Base-by-base conservation (phyloP, 2,113 vertebrate species). In the Pica pica region DNA sequence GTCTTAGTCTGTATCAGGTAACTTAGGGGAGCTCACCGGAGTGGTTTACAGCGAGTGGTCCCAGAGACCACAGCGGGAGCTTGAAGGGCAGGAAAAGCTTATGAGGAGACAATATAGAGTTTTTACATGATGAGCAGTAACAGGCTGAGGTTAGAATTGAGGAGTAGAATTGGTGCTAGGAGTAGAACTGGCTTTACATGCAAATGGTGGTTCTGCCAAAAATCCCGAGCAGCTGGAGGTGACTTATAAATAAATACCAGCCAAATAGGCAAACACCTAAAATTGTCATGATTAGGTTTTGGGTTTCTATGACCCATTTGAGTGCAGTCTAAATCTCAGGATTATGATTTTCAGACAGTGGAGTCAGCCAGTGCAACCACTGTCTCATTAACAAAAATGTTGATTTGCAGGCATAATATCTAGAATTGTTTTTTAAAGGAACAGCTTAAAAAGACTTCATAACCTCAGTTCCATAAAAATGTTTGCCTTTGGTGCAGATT, bases 341-440 rank as follows among this genome's bases (percentile, higher is more conserved):
- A 87, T 92, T 95, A 71, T 49, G 65, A 49, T 92, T 93, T 95
- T 71, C 85, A 85, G 74, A 41, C 59, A n/a, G 52, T 13, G 35
- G 57, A 89, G 55, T 31, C 92, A 83, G 46, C 30, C 59, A 74
- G 42, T 74, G 47, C 82, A 91, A 56, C 79, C 37, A 44, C 50
- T 2, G 1, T 65, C 83, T 94, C 55, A 78, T 94, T 90, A 94
- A 86, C 82, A 83, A 59, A 94, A 95, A 70, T 19, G 79, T 74
- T 93, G 87, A 85, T 96, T 96, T 96, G 65, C 56, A 71, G 47
- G 39, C 71, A 22, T 80, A 88, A 88, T 88, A 87, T 75, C 85
- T 41, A 47, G 53, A 92, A 78, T 46, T 49, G 68, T 85, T 73
- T 82, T 94, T 93, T 52, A 57, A 93, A 88, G 44, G 70, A 82